Percentiles rank a stretch among this genome's conserved stretches.
phyloP scores from a whole-genome alignment of 2,113 vertebrate genomes.

The Delphinapterus leucas region DNA sequence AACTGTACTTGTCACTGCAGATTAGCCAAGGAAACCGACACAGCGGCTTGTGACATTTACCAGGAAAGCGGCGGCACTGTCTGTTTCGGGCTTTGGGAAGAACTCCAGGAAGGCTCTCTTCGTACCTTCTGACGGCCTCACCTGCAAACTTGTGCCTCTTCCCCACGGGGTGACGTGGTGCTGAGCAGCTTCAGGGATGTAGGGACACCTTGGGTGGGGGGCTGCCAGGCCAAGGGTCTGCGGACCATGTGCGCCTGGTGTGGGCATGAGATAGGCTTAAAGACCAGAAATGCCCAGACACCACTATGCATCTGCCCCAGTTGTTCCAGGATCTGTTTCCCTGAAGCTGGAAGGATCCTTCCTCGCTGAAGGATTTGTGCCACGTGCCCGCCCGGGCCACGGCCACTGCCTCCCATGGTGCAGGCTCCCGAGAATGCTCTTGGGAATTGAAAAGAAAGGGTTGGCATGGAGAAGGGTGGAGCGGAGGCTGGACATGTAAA shows the following conservation, averaged over 20 bases:
- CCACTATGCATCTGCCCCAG: rapidly evolving
- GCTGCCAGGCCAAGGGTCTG: not conserved
- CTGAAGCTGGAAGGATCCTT: not conserved
- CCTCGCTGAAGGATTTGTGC: not conserved
- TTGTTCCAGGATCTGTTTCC: too few relatives aligned
- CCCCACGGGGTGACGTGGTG: rapidly evolving
- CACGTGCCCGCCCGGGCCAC: rapidly evolving
- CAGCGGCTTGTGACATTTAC: rapidly evolving
- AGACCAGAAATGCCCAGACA: rapidly evolving
- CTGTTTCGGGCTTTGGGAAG: not conserved
- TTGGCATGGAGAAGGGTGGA: rapidly evolving
- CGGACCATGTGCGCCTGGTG: rapidly evolving
- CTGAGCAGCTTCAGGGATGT: too few relatives aligned
- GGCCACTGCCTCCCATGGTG: rapidly evolving
- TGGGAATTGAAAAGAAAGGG: not conserved
- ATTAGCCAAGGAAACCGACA: not conserved
- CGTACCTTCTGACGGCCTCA: rapidly evolving
- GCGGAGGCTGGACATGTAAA: rapidly evolving
- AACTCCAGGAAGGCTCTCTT: not conserved
- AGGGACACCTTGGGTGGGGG: not conserved
- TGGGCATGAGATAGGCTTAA: rapidly evolving
- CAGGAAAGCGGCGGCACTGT: not conserved
- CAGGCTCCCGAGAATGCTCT: rapidly evolving
- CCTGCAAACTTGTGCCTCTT: not conserved
- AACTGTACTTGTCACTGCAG: not conserved